phyloP scores from a whole-genome alignment of 2,888 invertebrate species.

The Agrotis clavis region DNA sequence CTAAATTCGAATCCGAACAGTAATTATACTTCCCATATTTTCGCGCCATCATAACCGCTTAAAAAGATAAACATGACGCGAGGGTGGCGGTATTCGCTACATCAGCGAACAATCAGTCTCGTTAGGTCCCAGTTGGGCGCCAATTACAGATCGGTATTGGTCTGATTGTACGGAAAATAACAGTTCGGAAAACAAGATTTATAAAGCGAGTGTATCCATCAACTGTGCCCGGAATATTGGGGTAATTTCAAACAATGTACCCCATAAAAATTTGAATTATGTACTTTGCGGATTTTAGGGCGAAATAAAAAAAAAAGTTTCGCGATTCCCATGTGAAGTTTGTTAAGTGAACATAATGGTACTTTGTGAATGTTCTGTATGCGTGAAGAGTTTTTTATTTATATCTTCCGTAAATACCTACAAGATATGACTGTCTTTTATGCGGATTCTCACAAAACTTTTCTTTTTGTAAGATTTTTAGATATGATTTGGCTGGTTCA shows the following conservation, averaged over 20 bases:
- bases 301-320: constrained; percentile 33
- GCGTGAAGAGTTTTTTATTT: not conserved
- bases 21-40: constrained; percentile 33
- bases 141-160: constrained; percentile 83
- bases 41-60: constrained; percentile 47
- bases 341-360: constrained; percentile 19
- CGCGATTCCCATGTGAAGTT: constrained; percentile 20
- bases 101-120: constrained; percentile 84
- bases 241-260: constrained; percentile 49
- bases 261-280: constrained; percentile 45
- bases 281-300: constrained; percentile 15
- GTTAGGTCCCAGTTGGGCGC: constrained; percentile 84
- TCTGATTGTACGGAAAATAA: constrained; percentile 83
- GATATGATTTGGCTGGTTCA: constrained; percentile 24
- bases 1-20: constrained; percentile 30
- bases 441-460: constrained; percentile 11
- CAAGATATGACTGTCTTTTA: not conserved
- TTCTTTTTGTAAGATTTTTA: constrained; percentile 19
- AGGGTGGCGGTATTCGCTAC: constrained; percentile 72
- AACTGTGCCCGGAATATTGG: constrained; percentile 51
- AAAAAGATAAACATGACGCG: constrained; percentile 63
- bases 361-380: constrained; percentile 24
- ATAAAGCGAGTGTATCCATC: constrained; percentile 67
- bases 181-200: constrained; percentile 72
- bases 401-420: constrained; percentile 2